Conservation (phyloP, 2,888 invertebrate genomes). For the Catocala sponsa region DNA sequence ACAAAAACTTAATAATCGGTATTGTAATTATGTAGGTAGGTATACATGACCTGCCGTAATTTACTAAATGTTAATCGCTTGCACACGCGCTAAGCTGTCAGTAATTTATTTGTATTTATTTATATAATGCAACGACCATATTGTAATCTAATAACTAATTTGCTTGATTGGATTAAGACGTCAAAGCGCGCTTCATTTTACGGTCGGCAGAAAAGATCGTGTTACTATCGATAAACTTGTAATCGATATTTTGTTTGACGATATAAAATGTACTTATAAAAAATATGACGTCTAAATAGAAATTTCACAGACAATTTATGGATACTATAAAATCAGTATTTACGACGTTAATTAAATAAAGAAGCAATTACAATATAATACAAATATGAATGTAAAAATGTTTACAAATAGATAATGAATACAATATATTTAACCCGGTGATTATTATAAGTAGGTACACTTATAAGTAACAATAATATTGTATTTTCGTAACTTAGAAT, state of each 20-base stretch:
- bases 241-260: constrained; percentile 61
- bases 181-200: constrained; percentile 75
- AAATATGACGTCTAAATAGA: neutral
- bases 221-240: constrained; percentile 62
- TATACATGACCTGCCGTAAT: constrained; percentile 76
- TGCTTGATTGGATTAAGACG: constrained; percentile 85
- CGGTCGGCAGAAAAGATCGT: constrained; percentile 80
- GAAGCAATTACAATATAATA: neutral
- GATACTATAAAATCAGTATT: constrained; percentile 1
- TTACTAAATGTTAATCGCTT: constrained; percentile 72
- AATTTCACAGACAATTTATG: neutral
- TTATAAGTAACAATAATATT: no score
- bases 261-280: constrained; percentile 10
- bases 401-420: no score
- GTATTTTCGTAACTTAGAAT: no score
- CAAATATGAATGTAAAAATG: no score
- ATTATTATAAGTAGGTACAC: no score
- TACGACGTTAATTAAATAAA: neutral
- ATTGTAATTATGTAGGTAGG: constrained; percentile 44
- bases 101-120: constrained; percentile 20
- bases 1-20: constrained; percentile 37
- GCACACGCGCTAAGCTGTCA: constrained; percentile 48
- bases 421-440: no score
- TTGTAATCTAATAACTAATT: constrained; percentile 78
- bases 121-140: constrained; percentile 58